These are phyloP conservation scores for Podabrus alpinus DNA, from an alignment of 2,888 invertebrate genomes.

Conservation along the genomic window DNA sequence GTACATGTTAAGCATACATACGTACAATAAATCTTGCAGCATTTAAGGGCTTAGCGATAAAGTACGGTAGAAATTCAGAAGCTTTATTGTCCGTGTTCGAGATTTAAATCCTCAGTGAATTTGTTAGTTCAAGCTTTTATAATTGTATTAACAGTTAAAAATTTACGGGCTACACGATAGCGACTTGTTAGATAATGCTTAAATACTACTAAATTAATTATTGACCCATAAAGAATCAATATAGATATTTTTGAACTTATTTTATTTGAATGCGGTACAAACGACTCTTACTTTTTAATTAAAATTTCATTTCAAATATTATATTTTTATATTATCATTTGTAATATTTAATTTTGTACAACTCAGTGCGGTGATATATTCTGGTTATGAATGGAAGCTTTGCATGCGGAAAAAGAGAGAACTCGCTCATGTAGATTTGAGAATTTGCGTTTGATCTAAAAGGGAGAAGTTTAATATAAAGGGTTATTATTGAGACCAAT, in stretches of 20 bases:
- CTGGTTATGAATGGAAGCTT: neutral
- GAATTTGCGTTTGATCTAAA: neutral
- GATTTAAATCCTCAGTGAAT: neutral
- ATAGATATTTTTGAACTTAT: neutral
- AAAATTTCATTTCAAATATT: neutral
- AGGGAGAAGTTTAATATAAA: neutral
- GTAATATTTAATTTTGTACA: neutral
- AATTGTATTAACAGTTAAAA: slow-evolving; percentile 1
- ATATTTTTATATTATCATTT: neutral
- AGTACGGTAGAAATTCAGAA: slow-evolving; percentile 1
- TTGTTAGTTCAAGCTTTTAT: neutral
- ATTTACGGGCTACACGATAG: neutral
- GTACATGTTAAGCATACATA: neutral
- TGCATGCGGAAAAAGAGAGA: neutral
- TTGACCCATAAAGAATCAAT: neutral
- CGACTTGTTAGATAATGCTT: neutral
- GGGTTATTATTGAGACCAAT: neutral
- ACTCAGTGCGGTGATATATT: neutral
- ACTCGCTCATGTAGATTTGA: neutral
- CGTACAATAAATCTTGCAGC: slow-evolving; percentile 1
- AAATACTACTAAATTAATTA: neutral
- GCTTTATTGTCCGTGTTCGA: neutral
- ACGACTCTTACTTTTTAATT: neutral
- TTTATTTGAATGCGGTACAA: neutral
- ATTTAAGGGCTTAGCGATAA: slow-evolving; percentile 1